Conservation (phyloP, 2,797 vertebrate genomes). For the Lepus townsendii region DNA sequence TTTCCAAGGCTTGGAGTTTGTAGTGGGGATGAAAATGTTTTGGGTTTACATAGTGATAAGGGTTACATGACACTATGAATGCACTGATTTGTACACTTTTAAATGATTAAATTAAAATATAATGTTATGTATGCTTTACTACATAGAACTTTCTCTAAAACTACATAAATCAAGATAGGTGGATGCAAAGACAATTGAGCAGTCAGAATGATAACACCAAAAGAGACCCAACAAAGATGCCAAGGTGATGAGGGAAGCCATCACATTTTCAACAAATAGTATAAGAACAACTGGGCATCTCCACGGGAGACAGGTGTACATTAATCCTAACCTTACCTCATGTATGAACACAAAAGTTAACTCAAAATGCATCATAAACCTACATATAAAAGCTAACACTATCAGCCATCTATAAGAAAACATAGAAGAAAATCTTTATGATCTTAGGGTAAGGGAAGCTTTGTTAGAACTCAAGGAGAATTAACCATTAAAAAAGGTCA, state of each 20-base stretch:
- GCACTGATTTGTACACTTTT: background rate
- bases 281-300: background rate
- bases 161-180: slow-evolving; percentile 5
- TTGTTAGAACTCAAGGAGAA: background rate
- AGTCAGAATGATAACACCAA: background rate
- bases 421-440: background rate
- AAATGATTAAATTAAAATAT: background rate
- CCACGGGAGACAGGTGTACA: fast-evolving
- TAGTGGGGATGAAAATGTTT: background rate
- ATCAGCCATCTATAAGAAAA: background rate
- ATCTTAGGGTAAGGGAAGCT: background rate
- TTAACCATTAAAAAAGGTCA: background rate
- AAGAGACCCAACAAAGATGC: background rate
- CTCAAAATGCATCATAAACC: background rate
- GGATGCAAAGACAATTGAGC: background rate
- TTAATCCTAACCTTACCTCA: background rate
- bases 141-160: background rate
- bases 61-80: background rate
- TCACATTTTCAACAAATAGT: background rate
- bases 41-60: background rate
- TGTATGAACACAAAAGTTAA: background rate
- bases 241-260: background rate
- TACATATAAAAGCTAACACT: background rate
- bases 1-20: background rate
- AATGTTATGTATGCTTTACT: background rate